Evolutionary conservation across 2,113 vertebrate genomes (phyloP).

Genomic region (Mastomys coucha): DNA sequence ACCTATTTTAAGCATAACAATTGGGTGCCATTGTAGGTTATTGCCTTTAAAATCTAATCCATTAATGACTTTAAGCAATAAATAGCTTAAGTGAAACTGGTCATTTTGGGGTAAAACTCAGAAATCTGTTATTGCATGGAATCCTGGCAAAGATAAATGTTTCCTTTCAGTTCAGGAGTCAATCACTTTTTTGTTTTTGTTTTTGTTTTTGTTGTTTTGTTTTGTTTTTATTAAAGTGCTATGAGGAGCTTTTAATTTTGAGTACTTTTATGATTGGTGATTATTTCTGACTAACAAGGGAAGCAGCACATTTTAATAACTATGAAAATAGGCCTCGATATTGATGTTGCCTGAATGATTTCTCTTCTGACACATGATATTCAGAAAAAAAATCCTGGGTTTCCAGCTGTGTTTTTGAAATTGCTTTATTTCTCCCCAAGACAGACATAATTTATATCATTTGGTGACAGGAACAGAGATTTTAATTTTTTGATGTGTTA

Average conservation of each 20-base stretch:
- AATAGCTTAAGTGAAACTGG: conserved; percentile 77
- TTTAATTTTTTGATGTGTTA: conserved; percentile 66
- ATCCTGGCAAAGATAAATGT: conserved; percentile 81
- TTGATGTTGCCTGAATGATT: conserved; percentile 82
- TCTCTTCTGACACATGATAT: conserved; percentile 84
- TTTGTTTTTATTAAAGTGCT: conserved; percentile 81
- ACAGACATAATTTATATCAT: conserved; percentile 75
- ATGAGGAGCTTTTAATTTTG: conserved; percentile 85
- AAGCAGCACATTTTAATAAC: conserved; percentile 84
- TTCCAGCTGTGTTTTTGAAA: conserved; percentile 84
- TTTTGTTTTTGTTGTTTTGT: too few species aligned
- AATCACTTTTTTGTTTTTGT: conserved; percentile 68
- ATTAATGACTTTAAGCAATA: conserved; percentile 78
- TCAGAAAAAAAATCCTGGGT: conserved; percentile 78
- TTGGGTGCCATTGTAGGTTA: background rate
- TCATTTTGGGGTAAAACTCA: conserved; percentile 60
- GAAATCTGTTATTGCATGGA: conserved; percentile 75
- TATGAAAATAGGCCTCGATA: conserved; percentile 84
- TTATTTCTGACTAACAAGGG: conserved; percentile 85
- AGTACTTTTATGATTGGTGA: conserved; percentile 82
- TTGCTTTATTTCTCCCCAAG: conserved; percentile 76
- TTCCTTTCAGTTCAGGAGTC: conserved; percentile 81
- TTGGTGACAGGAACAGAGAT: conserved; percentile 69
- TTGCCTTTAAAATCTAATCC: conserved; percentile 64
- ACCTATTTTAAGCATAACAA: background rate